phyloP scores from a whole-genome alignment of 2,888 invertebrate species.

The Trissolcus japonicus region DNA sequence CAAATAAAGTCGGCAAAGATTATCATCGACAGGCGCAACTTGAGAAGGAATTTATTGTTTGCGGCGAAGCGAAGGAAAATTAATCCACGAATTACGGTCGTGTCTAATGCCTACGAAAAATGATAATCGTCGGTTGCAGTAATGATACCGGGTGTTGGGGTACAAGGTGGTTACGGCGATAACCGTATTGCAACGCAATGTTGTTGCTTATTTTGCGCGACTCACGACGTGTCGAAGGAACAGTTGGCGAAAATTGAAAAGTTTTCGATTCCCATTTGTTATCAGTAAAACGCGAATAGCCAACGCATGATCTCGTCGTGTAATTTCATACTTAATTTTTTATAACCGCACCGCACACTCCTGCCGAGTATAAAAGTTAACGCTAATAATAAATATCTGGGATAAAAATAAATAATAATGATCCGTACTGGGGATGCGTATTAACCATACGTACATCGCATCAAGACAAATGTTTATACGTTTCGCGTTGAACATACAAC shows the following conservation, averaged over 20 bases:
- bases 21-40: conserved; percentile 45
- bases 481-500: conserved; percentile 37
- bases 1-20: conserved; percentile 52
- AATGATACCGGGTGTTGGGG: conserved; percentile 22
- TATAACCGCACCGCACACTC: conserved; percentile 11
- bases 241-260: conserved; percentile 1
- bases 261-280: too few relatives aligned
- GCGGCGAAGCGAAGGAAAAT: conserved; percentile 28
- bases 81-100: conserved; percentile 37
- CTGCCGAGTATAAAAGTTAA: conserved; percentile 46
- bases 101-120: conserved; percentile 35
- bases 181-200: conserved; percentile 26
- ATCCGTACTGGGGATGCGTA: conserved; percentile 22
- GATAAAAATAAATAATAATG: conserved; percentile 51
- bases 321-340: too few relatives aligned
- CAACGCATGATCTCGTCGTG: too few relatives aligned
- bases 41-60: conserved; percentile 41
- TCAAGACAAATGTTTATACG: conserved; percentile 52
- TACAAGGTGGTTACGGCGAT: conserved; percentile 20
- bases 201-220: conserved; percentile 14
- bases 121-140: conserved; percentile 17
- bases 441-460: conserved; percentile 35
- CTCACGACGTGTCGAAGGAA: conserved; percentile 6
- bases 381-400: conserved; percentile 50
- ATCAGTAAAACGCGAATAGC: neutral